Conservation (phyloP, 2,113 vertebrate species). For the Microtus richardsoni region DNA sequence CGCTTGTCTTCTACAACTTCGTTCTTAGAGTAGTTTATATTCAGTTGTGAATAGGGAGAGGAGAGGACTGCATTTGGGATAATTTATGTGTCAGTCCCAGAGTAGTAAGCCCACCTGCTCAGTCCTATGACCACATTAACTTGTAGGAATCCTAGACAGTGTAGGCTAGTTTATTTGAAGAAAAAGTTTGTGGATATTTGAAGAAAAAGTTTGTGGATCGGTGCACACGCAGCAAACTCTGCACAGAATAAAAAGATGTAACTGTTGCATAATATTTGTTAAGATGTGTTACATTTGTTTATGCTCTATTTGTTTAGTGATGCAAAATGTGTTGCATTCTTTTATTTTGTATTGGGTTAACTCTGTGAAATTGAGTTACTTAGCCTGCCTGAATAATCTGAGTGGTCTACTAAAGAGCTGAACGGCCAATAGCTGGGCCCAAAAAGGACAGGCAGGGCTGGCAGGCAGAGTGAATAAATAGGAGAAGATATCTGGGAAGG, state of each 20-base stretch:
- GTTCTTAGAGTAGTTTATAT: neutral
- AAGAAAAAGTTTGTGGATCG: neutral
- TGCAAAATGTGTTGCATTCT: neutral
- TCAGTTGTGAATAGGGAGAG: neutral
- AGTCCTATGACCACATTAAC: neutral
- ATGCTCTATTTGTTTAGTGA: neutral
- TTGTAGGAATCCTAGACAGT: neutral
- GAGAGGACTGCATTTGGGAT: neutral
- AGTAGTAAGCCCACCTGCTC: neutral
- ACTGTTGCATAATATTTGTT: no score
- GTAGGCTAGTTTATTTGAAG: neutral
- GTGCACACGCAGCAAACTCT: neutral
- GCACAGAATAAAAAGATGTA: neutral
- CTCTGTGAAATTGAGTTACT: no score
- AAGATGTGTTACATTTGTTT: neutral
- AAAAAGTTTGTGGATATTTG: neutral
- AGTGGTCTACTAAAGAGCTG: neutral
- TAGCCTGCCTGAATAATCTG: neutral
- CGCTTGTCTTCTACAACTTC: neutral
- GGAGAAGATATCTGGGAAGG: neutral
- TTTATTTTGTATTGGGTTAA: no score
- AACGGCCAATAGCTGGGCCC: rapidly evolving
- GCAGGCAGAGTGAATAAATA: neutral
- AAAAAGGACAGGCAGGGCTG: neutral
- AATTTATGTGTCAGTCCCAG: neutral